These are phyloP conservation scores for Malthinus seriepunctatus DNA, from an alignment of 2,888 invertebrate genomes.

Conservation along the genomic window DNA sequence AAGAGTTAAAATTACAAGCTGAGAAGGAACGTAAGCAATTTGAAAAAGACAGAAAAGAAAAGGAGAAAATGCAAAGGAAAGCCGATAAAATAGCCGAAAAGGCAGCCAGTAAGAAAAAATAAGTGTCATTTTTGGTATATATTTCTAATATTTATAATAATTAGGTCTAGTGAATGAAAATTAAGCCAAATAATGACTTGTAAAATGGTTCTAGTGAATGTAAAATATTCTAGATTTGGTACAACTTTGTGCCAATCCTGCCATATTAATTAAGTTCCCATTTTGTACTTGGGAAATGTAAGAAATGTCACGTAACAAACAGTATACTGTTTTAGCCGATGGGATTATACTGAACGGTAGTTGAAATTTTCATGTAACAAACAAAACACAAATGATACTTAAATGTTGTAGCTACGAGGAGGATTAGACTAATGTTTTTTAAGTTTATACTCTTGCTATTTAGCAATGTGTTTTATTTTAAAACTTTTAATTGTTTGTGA, in stretches of 20 bases:
- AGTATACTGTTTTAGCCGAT: too few species aligned
- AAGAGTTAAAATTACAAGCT: constrained; percentile 77
- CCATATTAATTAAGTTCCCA: constrained; percentile 36
- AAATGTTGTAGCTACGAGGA: constrained; percentile 23
- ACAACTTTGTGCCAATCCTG: constrained; percentile 36
- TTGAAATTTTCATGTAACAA: constrained; percentile 17
- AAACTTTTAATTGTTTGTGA: constrained; percentile 5
- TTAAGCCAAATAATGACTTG: constrained; percentile 29
- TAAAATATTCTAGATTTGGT: constrained; percentile 31
- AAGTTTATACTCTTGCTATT: too few species aligned
- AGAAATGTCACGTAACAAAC: constrained; percentile 4
- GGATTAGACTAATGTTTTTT: constrained; percentile 4
- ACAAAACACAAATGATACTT: constrained; percentile 15
- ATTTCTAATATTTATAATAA: constrained; percentile 16
- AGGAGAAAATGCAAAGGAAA: constrained; percentile 83
- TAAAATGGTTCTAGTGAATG: constrained; percentile 24
- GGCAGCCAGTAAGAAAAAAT: constrained; percentile 68
- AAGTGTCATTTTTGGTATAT: constrained; percentile 35
- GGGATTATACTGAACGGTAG: constrained; percentile 2
- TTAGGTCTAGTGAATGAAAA: constrained; percentile 11
- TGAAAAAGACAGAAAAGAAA: constrained; percentile 83
- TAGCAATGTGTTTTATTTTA: constrained; percentile 1
- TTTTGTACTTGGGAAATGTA: constrained; percentile 9
- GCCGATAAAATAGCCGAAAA: constrained; percentile 62
- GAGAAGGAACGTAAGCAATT: constrained; percentile 73